Conservation (phyloP, 2,113 vertebrate species). For the Peromyscus maniculatus region DNA sequence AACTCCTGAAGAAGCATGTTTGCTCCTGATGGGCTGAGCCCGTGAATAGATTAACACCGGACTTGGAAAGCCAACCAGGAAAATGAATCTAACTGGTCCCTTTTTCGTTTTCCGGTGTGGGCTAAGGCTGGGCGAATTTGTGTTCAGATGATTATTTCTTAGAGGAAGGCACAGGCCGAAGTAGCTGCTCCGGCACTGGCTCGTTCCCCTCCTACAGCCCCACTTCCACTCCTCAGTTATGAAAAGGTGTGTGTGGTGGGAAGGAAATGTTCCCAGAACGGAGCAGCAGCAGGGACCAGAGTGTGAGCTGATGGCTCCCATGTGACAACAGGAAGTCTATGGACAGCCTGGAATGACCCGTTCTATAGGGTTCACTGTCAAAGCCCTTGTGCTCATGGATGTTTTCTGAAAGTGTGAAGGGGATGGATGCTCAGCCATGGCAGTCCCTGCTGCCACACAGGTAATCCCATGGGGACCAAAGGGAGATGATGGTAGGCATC, state of each 20-base stretch:
- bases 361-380: not conserved
- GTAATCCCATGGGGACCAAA: not conserved
- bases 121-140: constrained; percentile 78
- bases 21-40: constrained; percentile 80
- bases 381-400: not conserved
- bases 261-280: accelerated
- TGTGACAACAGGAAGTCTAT: accelerated
- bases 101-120: constrained; percentile 70
- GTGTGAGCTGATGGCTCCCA: not conserved
- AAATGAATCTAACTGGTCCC: constrained; percentile 80
- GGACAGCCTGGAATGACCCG: accelerated
- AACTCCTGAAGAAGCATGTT: constrained; percentile 84
- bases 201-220: accelerated
- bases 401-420: not conserved
- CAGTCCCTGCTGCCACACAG: not conserved
- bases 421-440: not conserved
- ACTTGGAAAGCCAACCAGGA: constrained; percentile 69
- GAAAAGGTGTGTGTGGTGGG: not conserved
- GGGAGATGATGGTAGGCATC: not conserved
- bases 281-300: not conserved
- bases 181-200: not conserved
- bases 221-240: not conserved
- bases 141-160: constrained; percentile 68
- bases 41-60: constrained; percentile 85
- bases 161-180: constrained; percentile 48